Conservation (phyloP, 2,888 invertebrate species). For the Mythimna pallens region DNA sequence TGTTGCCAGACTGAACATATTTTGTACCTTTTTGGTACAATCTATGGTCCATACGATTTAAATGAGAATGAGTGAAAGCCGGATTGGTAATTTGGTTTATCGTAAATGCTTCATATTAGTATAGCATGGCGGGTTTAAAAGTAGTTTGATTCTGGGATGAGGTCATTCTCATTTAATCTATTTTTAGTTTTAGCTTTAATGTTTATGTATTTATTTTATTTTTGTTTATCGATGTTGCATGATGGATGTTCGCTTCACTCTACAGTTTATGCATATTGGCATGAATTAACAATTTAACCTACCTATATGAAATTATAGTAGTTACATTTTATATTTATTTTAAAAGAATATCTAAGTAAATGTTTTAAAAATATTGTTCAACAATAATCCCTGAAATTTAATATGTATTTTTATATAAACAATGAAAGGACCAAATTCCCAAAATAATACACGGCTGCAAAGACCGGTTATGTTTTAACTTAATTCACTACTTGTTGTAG, state of each 20-base stretch:
- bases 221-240: slow-evolving; percentile 85
- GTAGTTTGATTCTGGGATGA: slow-evolving; percentile 73
- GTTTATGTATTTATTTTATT: slow-evolving; percentile 72
- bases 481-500: too few relatives aligned
- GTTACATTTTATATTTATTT: slow-evolving; percentile 48
- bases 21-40: slow-evolving; percentile 47
- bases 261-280: slow-evolving; percentile 83
- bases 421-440: slow-evolving; percentile 37
- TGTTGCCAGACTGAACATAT: slow-evolving; percentile 55
- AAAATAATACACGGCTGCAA: not conserved
- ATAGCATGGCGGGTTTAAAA: slow-evolving; percentile 69
- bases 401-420: slow-evolving; percentile 26
- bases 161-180: slow-evolving; percentile 89
- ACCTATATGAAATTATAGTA: slow-evolving; percentile 63
- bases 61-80: slow-evolving; percentile 85
- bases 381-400: slow-evolving; percentile 52
- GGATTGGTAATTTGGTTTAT: slow-evolving; percentile 48
- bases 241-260: slow-evolving; percentile 85
- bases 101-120: slow-evolving; percentile 62
- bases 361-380: slow-evolving; percentile 45
- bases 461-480: not conserved
- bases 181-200: slow-evolving; percentile 67
- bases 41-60: slow-evolving; percentile 80
- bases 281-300: slow-evolving; percentile 75
- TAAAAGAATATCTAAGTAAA: slow-evolving; percentile 53